Evolutionary conservation across 92 coral and sea anemone species (phyloP), one percentile per base, ranked within the genome.

Genomic region (Phenganax stokvisi): DNA sequence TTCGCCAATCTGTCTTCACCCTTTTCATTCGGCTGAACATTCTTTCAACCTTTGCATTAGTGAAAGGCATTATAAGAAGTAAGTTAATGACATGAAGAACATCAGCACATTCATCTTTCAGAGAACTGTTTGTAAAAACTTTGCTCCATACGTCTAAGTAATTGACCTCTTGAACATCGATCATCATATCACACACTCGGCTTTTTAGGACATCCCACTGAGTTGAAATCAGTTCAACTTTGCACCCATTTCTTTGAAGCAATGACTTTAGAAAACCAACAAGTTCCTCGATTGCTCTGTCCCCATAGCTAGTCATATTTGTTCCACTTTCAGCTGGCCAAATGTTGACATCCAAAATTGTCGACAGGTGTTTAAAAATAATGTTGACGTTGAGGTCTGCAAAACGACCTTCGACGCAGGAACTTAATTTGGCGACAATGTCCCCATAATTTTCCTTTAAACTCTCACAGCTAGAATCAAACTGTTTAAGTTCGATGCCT

Each of bases 201-300:
- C 27, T 65, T 17, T 65, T 65, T 44, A 15, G 71, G 71, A 65
- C 31, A 17, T 65, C 28, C 71, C 71, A 65, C 71, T 65, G 71
- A 3, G 71, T 17, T 65, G 28, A 44, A 17, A 65, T 65, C 15
- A 11, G 25, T 65, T 11, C 27, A 11, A 65, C 27, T 11, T 12
- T 44, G 27, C 71, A 65, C 2, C 28, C 71, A 65, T 65, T 65
- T 17, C 71, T 65, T 65, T 65, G 30, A 11, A 65, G 71, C 15
- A 65, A 65, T 0, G 15, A 11, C 17, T 65, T 65, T 17, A 11
- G 27, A 6, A 12, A 65, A 11, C 0, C 71, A 10, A 17, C 31
- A 10, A 65, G 31, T 11, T 65, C 71, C n/a, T 4, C 27, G 15
- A 65, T 65, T 17, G 71, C 71, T 11, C 31, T 17, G 31, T 15